Base-by-base conservation (phyloP, 2,113 vertebrate genomes). In the Megaceryle torquata region DNA sequence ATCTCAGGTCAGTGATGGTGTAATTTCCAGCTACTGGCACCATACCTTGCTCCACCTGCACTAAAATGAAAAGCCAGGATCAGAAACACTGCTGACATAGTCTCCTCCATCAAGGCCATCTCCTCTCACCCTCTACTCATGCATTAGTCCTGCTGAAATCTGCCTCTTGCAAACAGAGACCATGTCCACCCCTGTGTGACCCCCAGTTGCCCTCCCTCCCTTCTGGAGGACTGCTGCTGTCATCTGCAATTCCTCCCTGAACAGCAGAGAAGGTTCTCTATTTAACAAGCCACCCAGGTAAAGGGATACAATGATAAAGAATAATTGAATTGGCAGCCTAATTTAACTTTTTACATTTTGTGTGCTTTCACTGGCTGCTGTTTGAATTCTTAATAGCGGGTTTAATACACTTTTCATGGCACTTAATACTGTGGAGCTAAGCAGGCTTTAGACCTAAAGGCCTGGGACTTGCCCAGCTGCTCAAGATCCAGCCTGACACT, bases 401-500 rank as follows among this genome's bases (percentile, higher is more conserved):
- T 86, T 93, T 91, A 87, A 84, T 39, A 87, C 15, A 79, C 46
- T 72, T 82, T 68, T 68, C 69, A 78, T 6, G 8, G 65, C 46
- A 87, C 48, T 92, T 93, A 95, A 89, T 35, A 50, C 69, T 15
- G 48, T 75, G 82, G 81, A 96, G 91, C 93, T 86, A 89, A 96
- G 86, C 68, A 86, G 60, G 70, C 82, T 94, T 89, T 68, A 31
- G 13, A 94, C 39, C 37, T 7, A 16, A 28, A 85, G 37, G 77
- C 24, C 46, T 75, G 74, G 43, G 78, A 71, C 48, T 64, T 51
- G n/a, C 74, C 33, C 48, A 54, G 5, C n/a, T 28, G 2, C 15
- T 59, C 59, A 22, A 22, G 29, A 78, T 5, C 37, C 60, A 54
- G 25, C 29, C 4, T 22, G 3, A 14, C 31, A n/a, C 28, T 22